A percentile compares a stretch with the other conserved stretches of the same genome.
Evolutionary conservation across 2,888 invertebrate species (phyloP).

Genomic region (Hypselothyrea guttata): DNA sequence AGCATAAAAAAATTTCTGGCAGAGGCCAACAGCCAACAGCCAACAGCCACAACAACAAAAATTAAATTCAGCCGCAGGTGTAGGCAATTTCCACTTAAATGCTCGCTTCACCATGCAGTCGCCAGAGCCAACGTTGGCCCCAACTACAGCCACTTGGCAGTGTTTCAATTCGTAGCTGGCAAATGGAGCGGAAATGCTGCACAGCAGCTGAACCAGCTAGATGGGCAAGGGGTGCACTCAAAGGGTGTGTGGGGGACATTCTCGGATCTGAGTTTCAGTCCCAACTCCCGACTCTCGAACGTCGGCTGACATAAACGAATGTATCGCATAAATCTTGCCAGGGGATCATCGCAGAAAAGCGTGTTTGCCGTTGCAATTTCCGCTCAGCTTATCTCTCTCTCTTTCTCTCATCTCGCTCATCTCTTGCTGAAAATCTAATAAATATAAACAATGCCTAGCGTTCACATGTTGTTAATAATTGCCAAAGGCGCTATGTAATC

Average conservation of each 20-base stretch:
- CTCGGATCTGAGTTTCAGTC: too few relatives aligned
- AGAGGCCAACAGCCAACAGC: conserved; percentile 25
- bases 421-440: conserved; percentile 58
- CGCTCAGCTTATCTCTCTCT: conserved; percentile 23
- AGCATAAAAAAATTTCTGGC: conserved; percentile 4
- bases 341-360: conserved; percentile 60
- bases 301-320: conserved; percentile 59
- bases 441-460: conserved; percentile 54
- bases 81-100: conserved; percentile 75
- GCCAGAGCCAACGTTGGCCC: too few relatives aligned
- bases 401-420: conserved; percentile 11
- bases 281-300: background rate
- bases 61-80: conserved; percentile 76
- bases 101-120: conserved; percentile 29
- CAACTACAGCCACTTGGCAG: conserved; percentile 47
- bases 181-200: conserved; percentile 74
- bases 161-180: conserved; percentile 61
- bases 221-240: background rate
- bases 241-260: conserved; percentile 15
- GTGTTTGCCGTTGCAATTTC: conserved; percentile 61
- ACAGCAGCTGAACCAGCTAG: conserved; percentile 16
- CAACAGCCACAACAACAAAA: conserved; percentile 54
- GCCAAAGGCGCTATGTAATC: conserved; percentile 38
- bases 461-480: conserved; percentile 65
- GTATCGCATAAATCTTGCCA: conserved; percentile 66